phyloP scores from a whole-genome alignment of 2,113 vertebrate genomes.

The Aphyosemion australe region DNA sequence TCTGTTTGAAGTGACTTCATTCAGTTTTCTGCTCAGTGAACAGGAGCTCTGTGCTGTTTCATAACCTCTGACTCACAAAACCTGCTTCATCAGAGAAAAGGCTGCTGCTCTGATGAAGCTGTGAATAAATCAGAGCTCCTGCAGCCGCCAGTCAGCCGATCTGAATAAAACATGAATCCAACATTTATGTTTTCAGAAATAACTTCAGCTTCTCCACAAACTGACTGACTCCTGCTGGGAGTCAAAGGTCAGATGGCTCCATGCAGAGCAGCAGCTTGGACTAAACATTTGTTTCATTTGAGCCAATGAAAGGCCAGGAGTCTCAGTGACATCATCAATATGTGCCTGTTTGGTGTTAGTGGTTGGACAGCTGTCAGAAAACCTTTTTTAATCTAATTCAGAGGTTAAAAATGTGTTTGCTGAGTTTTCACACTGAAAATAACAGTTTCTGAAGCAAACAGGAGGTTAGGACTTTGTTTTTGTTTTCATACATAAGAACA shows the following conservation, averaged over 20 bases:
- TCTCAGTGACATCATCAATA: slow-evolving; percentile 14
- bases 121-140: slow-evolving; percentile 2
- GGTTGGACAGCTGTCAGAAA: too few relatives aligned
- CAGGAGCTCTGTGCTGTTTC: not conserved
- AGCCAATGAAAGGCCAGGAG: slow-evolving; percentile 13
- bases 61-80: slow-evolving; percentile 26
- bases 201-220: not conserved
- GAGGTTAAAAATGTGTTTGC: too few relatives aligned
- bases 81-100: too few relatives aligned
- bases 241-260: not conserved
- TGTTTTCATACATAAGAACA: too few relatives aligned
- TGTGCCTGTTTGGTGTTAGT: not conserved
- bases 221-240: not conserved
- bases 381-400: too few relatives aligned
- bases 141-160: not conserved
- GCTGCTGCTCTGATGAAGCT: not conserved
- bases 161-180: not conserved
- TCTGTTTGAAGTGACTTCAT: not conserved
- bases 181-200: not conserved
- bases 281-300: not conserved
- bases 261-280: not conserved
- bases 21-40: not conserved
- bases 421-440: too few relatives aligned
- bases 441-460: too few relatives aligned
- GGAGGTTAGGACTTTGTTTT: too few relatives aligned